A percentile compares a stretch with the other conserved stretches of the same genome.
Evolutionary conservation across 2,113 vertebrate species (phyloP).

Genomic region (Plotosus lineatus): DNA sequence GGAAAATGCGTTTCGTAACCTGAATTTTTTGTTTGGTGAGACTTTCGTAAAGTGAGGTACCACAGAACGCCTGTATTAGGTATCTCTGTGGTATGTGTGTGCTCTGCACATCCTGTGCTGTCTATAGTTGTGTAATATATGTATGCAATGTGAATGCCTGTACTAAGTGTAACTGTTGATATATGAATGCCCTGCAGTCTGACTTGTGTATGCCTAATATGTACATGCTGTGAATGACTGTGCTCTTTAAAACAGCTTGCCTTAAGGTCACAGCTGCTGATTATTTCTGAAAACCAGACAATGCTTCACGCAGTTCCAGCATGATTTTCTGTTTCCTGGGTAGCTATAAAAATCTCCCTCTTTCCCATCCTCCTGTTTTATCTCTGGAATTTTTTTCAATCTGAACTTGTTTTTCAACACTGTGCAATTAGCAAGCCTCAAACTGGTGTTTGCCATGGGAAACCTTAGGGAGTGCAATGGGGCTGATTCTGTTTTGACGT

Average conservation of each 20-base stretch:
- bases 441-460: conserved; percentile 46
- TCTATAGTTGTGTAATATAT: background rate
- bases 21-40: no score
- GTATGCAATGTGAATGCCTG: background rate
- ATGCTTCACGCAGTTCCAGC: background rate
- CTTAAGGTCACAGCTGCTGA: background rate
- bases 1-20: no score
- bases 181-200: background rate
- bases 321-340: background rate
- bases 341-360: background rate
- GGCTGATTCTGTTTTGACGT: conserved; percentile 49
- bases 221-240: background rate
- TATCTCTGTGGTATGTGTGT: background rate
- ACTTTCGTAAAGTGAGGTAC: no score
- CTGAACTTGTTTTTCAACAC: conserved; percentile 46
- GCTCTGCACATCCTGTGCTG: no score
- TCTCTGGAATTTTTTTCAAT: conserved; percentile 54
- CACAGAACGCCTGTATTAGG: no score
- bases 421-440: conserved; percentile 46
- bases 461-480: conserved; percentile 42
- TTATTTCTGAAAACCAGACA: background rate
- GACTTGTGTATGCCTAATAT: background rate
- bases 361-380: conserved; percentile 5
- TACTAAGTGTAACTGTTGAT: background rate
- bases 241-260: background rate